Base-by-base conservation (phyloP, 2,797 vertebrate species). In the Phoxinus dragarum region DNA sequence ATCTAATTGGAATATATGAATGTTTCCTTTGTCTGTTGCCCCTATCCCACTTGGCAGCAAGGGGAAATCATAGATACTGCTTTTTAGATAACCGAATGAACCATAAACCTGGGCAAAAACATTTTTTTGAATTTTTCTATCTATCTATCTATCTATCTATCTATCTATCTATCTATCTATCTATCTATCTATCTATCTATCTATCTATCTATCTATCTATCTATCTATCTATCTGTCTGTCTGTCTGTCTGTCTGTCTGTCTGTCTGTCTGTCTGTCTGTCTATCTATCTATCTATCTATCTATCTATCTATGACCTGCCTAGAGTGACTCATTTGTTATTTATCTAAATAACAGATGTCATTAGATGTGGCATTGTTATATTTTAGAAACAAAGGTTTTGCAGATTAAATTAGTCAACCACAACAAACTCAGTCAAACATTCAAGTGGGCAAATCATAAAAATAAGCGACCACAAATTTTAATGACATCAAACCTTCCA, bases 1-100 rank as follows among this genome's bases (percentile, higher is more conserved):
- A 84, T 92, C 91, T 94, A 93, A 93, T 94, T 94, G 93, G 93
- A 93, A 92, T 92, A 93, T 90, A 89, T 93, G 91, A 93, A 92
- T 93, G 92, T 93, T 94, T 90, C 89, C 86, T 88, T 92, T 93
- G 91, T 92, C 89, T 90, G 84, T 89, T 88, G 89, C 87, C 80
- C 89, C 90, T 88, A 88, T 90, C 88, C 88, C 88, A 91, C 85
- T 91, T 86, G 86, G 89, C 84, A 88, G 82, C 75, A 79, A 85
- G 85, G 87, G 69, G 56, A 88, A 89, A 91, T 91, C 88, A 81
- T 80, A 88, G 75, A 90, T 86, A 88, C 83, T 84, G 71, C 82
- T 92, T 90, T 91, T 89, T 86, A 90, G 84, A 90, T 88, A 89
- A 84, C 81, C 71, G 76, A 81, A 84, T 84, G 68, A 85, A 89